Evolutionary conservation across 2,888 invertebrate genomes (phyloP).

Genomic region (Brachynemurus nebulosus): DNA sequence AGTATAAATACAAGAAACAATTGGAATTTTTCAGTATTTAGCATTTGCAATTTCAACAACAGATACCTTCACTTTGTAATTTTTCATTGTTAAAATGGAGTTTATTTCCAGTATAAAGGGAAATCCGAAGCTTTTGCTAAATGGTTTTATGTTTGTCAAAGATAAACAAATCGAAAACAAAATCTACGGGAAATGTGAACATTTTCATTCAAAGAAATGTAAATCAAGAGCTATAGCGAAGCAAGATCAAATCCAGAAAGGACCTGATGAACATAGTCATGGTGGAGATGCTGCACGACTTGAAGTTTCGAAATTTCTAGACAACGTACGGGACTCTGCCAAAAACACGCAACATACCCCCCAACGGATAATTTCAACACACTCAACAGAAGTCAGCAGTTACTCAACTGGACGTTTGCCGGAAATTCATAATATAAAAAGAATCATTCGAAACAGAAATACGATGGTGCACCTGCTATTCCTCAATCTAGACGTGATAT

Average conservation of each 20-base stretch:
- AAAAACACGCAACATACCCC: background rate
- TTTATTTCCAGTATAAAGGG: background rate
- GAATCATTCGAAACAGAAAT: background rate
- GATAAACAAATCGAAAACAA: background rate
- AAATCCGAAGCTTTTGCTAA: background rate
- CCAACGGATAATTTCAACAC: background rate
- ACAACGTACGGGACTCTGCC: background rate
- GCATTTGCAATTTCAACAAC: no score
- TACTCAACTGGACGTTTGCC: background rate
- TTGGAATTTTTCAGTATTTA: no score
- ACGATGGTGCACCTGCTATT: background rate
- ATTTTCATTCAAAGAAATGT: background rate
- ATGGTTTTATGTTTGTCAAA: background rate
- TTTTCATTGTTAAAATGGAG: background rate
- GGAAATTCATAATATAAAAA: background rate
- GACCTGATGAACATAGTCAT: background rate
- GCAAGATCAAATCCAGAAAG: background rate
- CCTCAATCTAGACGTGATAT: background rate
- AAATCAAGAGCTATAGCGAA: background rate
- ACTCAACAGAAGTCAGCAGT: background rate
- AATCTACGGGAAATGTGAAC: background rate
- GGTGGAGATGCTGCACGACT: background rate
- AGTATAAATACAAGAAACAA: no score
- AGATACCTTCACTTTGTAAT: no score
- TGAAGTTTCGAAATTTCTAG: background rate